phyloP scores from a whole-genome alignment of 2,113 vertebrate genomes.

The Apaloderma vittatum region DNA sequence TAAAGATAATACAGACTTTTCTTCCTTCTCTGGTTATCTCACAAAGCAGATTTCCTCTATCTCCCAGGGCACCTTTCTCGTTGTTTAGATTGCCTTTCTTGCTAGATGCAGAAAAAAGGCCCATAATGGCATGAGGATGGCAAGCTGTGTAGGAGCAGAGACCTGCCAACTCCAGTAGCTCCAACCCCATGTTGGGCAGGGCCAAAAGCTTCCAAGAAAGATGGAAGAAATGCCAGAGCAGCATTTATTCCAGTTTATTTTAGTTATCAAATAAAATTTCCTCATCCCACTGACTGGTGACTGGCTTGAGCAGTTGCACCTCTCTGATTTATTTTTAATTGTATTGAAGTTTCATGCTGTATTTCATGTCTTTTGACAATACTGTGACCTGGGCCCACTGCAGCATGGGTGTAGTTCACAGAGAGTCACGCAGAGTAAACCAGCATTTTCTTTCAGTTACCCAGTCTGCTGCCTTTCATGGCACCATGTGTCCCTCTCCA shows the following conservation, averaged over 20 bases:
- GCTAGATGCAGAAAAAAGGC: neutral
- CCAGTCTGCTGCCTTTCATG: neutral
- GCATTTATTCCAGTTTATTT: neutral
- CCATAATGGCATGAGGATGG: neutral
- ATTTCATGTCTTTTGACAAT: neutral
- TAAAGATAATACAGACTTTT: slow-evolving; percentile 26
- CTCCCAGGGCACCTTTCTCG: neutral
- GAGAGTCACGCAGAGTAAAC: neutral
- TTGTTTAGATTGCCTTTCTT: neutral
- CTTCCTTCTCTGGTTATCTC: neutral
- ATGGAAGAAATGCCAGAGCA: neutral
- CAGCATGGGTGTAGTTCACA: neutral
- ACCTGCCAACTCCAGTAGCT: neutral
- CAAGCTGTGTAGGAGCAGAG: neutral
- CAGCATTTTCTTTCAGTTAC: neutral
- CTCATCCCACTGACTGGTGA: neutral
- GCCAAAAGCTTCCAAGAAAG: slow-evolving; percentile 13
- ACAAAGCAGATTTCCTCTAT: slow-evolving; percentile 1
- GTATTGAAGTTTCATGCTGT: neutral
- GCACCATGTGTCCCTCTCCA: neutral
- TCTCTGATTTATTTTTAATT: neutral
- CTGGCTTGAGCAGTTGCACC: neutral
- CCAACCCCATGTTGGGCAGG: neutral
- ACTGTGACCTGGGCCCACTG: neutral
- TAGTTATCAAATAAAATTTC: neutral